Evolutionary conservation across 53 echinoderm and acorn worm genomes (phyloP), one percentile per base, ranked within the genome.

Genomic region (Astropecten irregularis): DNA sequence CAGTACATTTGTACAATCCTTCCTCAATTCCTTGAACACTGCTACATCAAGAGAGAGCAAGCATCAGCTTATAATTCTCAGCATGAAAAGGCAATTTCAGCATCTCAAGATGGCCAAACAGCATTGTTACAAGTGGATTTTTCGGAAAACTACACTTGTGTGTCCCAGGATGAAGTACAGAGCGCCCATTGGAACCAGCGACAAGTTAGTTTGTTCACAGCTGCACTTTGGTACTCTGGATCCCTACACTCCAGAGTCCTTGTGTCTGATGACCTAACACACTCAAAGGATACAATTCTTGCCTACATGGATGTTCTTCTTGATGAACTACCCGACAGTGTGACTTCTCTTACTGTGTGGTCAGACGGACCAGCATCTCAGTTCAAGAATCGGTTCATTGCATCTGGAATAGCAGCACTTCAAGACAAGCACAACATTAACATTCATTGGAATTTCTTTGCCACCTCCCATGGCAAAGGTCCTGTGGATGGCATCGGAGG

Each of bases 361-460:
- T 89, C 89, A 19, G 89, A 89, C 60, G 89, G 86, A 16, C 92
- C 92, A 57, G 83, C 92, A 65, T 92, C 89, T 16, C 89, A 92
- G 47, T 89, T 92, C 23, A 92, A 89, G 27, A 92, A 89, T 68
- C 14, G 69, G 10, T 89, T 26, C 68, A 40, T 92, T 50, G 86
- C 76, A 44, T 73, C 89, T 16, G 49, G 74, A 18, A 36, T 85
- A 0, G 14, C 9, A 3, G 19, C 66, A 8, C 65, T 88, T 51
- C 73, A 88, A 22, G 3, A 32, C 7, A 81, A 77, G 33, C 85
- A 92, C 60, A 66, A 85, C 33, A 28, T 82, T 0, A 16, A 82
- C 14, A 82, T 90, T 14, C 9, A 32, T 10, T 90, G 91, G 86
- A 81, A 86, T 34, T 90, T 71, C 31, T 86, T 87, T 19, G 21